Conservation (phyloP, 1,140 invertebrate species). For the Sinella curviseta region DNA sequence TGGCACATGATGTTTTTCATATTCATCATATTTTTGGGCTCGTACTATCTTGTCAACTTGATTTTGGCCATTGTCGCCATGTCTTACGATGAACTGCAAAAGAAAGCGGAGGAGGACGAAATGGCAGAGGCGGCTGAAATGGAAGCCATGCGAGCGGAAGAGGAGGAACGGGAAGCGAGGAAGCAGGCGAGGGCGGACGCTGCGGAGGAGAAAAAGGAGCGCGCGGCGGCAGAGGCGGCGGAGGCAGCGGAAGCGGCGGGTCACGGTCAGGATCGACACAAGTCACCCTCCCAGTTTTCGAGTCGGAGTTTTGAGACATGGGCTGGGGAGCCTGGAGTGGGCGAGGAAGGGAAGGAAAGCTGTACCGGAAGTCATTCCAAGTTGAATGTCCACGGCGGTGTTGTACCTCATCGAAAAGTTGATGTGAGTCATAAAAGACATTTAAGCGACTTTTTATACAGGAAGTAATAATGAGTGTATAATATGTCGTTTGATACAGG, state of each 20-base stretch:
- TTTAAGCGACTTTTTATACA: slow-evolving; percentile 52
- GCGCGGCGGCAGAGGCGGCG: too few relatives aligned
- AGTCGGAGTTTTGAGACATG: slow-evolving; percentile 87
- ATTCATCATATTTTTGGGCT: slow-evolving; percentile 95
- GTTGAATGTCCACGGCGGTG: too few relatives aligned
- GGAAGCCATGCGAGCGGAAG: slow-evolving; percentile 13
- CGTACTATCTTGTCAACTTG: too few relatives aligned
- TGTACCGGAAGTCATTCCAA: slow-evolving; percentile 68
- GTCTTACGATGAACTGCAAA: too few relatives aligned
- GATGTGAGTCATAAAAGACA: too few relatives aligned
- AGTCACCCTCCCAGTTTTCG: slow-evolving; percentile 66
- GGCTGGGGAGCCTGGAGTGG: slow-evolving; percentile 77
- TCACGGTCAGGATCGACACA: slow-evolving; percentile 74
- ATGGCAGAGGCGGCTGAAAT: slow-evolving; percentile 62
- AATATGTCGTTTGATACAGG: too few relatives aligned
- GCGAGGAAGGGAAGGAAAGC: slow-evolving; percentile 80
- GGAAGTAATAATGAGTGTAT: too few relatives aligned
- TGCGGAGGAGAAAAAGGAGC: too few relatives aligned
- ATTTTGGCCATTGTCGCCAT: too few relatives aligned
- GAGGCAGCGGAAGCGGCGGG: slow-evolving; percentile 83
- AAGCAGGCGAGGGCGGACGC: too few relatives aligned
- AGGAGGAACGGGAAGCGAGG: slow-evolving; percentile 49
- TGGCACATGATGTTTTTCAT: slow-evolving; percentile 98
- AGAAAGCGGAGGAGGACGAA: too few relatives aligned
- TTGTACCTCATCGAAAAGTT: slow-evolving; percentile 56